Base-by-base conservation (phyloP, 2,797 vertebrate species). In the Muscicapa comitata region DNA sequence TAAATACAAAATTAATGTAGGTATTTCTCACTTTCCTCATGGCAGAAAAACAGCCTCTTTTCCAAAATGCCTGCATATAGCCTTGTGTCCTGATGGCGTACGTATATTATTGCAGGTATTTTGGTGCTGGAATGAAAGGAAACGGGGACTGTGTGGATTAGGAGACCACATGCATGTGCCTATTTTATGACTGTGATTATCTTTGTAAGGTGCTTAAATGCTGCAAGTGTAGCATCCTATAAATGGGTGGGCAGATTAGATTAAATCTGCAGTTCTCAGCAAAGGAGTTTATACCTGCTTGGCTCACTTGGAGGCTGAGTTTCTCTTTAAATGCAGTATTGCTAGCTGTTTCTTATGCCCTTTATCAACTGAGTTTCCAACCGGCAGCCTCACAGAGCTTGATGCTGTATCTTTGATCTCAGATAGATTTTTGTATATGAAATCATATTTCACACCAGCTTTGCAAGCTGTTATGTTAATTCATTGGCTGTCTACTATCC, bases 101-200 rank as follows among this genome's bases (percentile, higher is more conserved):
- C 1, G 13, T 93, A 48, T 84, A 83, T 93, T 95, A 93, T 82
- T 73, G 79, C 86, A 94, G 76, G 83, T 88, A 84, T 94, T 95
- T 80, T 91, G 59, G 62, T 15, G 37, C 47, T 84, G 67, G 91
- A 93, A 71, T 86, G 88, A 94, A 96, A 94, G 79, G 76, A 94
- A 90, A 88, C 38, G 73, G 43, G 28, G 70, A 24, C 51, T 73
- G 51, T 95, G 82, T 91, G 95, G 91, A 94, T 97, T 96, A 96
- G 77, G 59, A 92, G 90, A 93, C 94, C 95, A 93, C 90, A 96
- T 91, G 66, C 82, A 79, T 86, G 82, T 86, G 89, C 74, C 74
- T 95, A 13, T 94, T 96, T 96, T 95, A 94, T 91, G 73, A 59
- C 90, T 88, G 88, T 96, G 89, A 96, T 97, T 96, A 95, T 96